Base-by-base conservation (phyloP, 2,797 vertebrate genomes). In the Gymnocypris eckloni region DNA sequence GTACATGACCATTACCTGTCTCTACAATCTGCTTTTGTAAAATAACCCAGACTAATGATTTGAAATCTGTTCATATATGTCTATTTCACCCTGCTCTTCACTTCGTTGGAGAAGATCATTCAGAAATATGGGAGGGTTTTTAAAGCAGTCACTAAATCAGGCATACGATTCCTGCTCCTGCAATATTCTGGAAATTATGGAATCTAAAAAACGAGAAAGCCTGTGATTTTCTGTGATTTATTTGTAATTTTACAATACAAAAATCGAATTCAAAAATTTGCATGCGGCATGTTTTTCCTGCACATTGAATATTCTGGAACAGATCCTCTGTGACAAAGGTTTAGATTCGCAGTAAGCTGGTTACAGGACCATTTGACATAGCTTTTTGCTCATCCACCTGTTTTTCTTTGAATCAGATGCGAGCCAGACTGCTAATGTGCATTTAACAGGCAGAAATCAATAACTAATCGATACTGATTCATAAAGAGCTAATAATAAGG, bases 371-470 rank as follows among this genome's bases (percentile, higher is more conserved):
- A 37, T 37, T 18, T 67, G 64, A 18, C 61, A 66, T 33, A 25
- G 13, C 28, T 66, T 48, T 52, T 81, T 81, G 59, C 45, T 56
- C 16, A 16, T 10, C 7, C 45, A 41, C 43, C 39, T 61, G 15
- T 66, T 81, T 81, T 67, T 16, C 37, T 37, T 81, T n/a, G 61
- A 69, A 48, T 52, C 61, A n/a, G 10, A 81, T 28, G 43, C 33
- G 25, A 56, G 7, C 28, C 20, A 73, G 54, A 73, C 81, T 37
- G 70, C 70, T 83, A 83, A 82, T 83, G 39, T 72, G 54, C 16
- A 48, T 83, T 64, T 48, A 73, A 82, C 81, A 61, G 81, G 25
- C 52, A 61, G 25, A 61, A 71, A 73, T 83, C 54, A 73, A 75
- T 45, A 2, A 52, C 43, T 52, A 69, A 69, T 81, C 64, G 0